Percentiles rank a stretch among this genome's conserved stretches.
These are phyloP conservation scores for Drosophila dives DNA, from an alignment of 2,888 invertebrate genomes.

Conservation along the genomic window DNA sequence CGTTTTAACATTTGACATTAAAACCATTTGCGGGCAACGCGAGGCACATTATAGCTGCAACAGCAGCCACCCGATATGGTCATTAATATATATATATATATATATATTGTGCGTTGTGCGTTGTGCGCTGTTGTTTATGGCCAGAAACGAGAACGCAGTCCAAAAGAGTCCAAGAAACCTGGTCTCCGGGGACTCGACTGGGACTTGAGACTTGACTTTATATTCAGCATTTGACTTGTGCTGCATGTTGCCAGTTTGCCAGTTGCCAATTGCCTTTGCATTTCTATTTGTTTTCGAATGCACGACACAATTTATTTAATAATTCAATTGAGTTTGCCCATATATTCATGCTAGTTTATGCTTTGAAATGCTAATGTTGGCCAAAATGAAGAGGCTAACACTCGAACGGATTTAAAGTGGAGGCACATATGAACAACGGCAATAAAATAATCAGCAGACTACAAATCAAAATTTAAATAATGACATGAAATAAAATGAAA, in stretches of 20 bases:
- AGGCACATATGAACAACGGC: neutral
- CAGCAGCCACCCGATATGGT: constrained; percentile 71
- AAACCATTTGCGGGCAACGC: constrained; percentile 68
- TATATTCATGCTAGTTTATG: constrained; percentile 53
- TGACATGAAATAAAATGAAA: neutral
- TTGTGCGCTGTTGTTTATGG: constrained; percentile 43
- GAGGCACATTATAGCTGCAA: constrained; percentile 53
- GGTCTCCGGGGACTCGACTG: constrained; percentile 28
- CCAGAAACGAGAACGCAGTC: constrained; percentile 17
- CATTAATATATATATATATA: constrained; percentile 70
- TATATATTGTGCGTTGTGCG: neutral
- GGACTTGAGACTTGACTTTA: constrained; percentile 25
- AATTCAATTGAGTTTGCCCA: constrained; percentile 65
- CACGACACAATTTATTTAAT: constrained; percentile 68
- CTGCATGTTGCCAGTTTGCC: neutral
- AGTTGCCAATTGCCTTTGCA: constrained; percentile 10
- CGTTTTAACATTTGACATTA: constrained; percentile 77
- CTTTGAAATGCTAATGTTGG: constrained; percentile 53
- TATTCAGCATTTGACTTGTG: neutral
- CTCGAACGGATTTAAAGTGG: neutral
- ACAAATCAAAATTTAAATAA: neutral
- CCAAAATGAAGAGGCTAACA: constrained; percentile 15
- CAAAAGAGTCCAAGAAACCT: constrained; percentile 11
- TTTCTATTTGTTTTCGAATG: constrained; percentile 21
- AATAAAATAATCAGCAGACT: neutral